These are phyloP conservation scores for Oasisia sp. DNA, from an alignment of 2,888 invertebrate genomes.

Conservation along the genomic window DNA sequence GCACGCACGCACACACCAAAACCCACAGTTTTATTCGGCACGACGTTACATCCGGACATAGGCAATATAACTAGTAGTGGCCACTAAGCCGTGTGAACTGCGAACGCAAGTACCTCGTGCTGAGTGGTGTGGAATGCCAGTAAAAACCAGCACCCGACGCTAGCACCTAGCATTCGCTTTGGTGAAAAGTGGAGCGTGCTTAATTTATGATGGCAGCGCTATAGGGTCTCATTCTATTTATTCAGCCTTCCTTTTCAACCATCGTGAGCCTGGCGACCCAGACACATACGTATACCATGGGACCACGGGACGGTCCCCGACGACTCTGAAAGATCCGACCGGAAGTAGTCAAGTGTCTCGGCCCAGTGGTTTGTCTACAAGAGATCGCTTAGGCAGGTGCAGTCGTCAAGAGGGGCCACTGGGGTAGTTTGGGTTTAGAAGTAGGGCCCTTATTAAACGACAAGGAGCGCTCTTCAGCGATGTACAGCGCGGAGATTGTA, in stretches of 20 bases:
- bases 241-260: background rate
- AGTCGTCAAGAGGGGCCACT: background rate
- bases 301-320: background rate
- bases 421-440: background rate
- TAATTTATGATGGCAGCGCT: slow-evolving; percentile 13
- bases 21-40: background rate
- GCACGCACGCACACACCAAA: background rate
- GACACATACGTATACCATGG: background rate
- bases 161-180: background rate
- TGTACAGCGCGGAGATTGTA: too few species aligned
- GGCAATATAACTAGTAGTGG: background rate
- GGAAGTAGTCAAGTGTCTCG: background rate
- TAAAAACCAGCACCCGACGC: background rate
- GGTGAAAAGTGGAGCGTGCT: background rate
- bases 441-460: too few species aligned
- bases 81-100: background rate
- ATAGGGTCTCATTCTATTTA: background rate
- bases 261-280: background rate
- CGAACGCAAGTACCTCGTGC: background rate
- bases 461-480: too few species aligned
- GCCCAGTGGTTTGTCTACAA: background rate
- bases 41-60: background rate
- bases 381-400: background rate
- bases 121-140: background rate
- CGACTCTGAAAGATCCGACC: background rate